These are phyloP conservation scores for Takifugu ocellatus DNA, from an alignment of 2,797 vertebrate species.

Conservation along the genomic window DNA sequence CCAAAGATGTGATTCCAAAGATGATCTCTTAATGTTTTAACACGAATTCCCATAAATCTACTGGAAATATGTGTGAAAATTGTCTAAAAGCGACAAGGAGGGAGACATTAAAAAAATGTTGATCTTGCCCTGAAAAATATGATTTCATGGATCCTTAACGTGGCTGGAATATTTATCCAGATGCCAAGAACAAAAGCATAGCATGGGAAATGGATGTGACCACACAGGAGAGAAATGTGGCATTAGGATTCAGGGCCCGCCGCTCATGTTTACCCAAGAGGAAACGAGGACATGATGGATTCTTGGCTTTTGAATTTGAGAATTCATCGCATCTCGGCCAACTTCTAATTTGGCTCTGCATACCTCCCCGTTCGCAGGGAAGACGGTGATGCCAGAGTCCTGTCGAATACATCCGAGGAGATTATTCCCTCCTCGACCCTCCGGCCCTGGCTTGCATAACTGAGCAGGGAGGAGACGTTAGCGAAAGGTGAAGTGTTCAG, in stretches of 20 bases:
- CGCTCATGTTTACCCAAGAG: constrained; percentile 41
- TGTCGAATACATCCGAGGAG: constrained; percentile 37
- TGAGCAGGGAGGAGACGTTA: constrained; percentile 25
- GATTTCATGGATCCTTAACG: neutral
- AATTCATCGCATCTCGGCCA: constrained; percentile 45
- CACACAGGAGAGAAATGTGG: constrained; percentile 31
- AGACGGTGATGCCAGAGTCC: constrained; percentile 35
- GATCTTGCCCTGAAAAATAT: neutral
- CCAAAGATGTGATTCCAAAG: too few relatives aligned
- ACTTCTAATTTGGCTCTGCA: constrained; percentile 46
- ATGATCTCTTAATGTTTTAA: too few relatives aligned
- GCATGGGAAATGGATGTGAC: constrained; percentile 22
- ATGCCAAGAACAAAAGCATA: constrained; percentile 23
- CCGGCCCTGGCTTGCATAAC: constrained; percentile 25
- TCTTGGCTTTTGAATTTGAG: constrained; percentile 46
- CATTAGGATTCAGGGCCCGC: constrained; percentile 40
- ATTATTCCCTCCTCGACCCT: constrained; percentile 41
- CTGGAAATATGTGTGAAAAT: too few relatives aligned
- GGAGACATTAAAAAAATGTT: neutral
- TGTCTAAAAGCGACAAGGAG: neutral
- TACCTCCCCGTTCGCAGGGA: constrained; percentile 36
- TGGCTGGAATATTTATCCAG: neutral
- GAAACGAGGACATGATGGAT: constrained; percentile 48
- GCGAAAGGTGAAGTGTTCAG: constrained; percentile 1
- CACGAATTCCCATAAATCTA: too few relatives aligned